Base-by-base conservation (phyloP, 2,888 invertebrate species). In the Noctua comes region DNA sequence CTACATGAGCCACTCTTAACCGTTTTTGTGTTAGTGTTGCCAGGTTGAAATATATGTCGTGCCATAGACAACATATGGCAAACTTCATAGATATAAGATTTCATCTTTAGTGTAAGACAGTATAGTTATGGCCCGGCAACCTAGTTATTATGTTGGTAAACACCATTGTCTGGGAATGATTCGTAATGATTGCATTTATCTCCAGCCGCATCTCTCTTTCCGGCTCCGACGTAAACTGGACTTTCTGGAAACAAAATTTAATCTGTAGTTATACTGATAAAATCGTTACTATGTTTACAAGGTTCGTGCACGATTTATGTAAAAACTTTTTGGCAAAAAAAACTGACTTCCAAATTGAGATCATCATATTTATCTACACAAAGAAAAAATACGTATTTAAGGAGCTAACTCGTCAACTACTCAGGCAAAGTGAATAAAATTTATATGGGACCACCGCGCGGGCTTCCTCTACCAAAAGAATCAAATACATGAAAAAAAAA, bases 1-100 rank as follows among this genome's bases (percentile, higher is more conserved):
- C 97, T 96, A 96, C 97, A 96, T 94, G 97, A 96, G 96, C 96
- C 95, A 94, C 94, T 93, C 93, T 91, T 92, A 89, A 92, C 93
- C 92, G 93, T 91, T 92, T 91, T 90, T 87, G 88, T 85, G 88
- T 87, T 90, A 82, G 89, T 92, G 91, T 91, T 91, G 91, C 91
- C 92, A 93, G 90, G 73, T 84, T 88, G 70, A 87, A 88, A 86
- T 84, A 89, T 79, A 82, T 81, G 84, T 74, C 86, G 68, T 73
- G 70, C 82, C 86, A 84, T 87, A 86, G 87, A 86, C 86, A 84
- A 86, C n/a, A 24, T 77, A 89, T 69, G 79, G 75, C 77, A 51
- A 81, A 81, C 73, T 86, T 84, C 85, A 77, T 89, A 77, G 77
- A 68, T 86, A 76, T 82, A 86, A 79, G 68, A 88, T 85, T 77